Evolutionary conservation across 2,113 vertebrate genomes (phyloP).

Genomic region (Passer montanus): DNA sequence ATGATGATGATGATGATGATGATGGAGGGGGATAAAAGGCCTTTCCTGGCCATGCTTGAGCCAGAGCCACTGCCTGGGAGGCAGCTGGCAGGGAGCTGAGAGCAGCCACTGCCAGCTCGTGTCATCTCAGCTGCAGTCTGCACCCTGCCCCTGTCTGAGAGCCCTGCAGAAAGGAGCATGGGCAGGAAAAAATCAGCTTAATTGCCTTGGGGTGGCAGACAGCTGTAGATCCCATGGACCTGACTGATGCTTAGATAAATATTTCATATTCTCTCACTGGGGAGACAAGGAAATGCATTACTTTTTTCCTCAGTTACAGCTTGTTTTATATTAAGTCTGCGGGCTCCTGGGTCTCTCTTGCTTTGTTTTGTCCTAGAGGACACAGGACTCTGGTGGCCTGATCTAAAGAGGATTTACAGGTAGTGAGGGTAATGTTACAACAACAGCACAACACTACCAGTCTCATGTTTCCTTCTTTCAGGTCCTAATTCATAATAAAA

Average conservation of each 20-base stretch:
- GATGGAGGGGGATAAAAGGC: neutral
- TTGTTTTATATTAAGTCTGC: neutral
- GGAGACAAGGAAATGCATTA: neutral
- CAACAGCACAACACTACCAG: neutral
- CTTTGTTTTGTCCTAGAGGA: neutral
- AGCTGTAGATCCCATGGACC: neutral
- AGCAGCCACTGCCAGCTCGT: neutral
- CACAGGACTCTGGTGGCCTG: neutral
- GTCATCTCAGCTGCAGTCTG: neutral
- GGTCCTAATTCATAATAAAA: neutral
- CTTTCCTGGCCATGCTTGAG: neutral
- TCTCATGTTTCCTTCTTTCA: neutral
- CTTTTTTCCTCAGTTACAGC: neutral
- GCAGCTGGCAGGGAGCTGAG: neutral
- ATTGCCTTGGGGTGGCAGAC: neutral
- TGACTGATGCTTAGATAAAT: neutral
- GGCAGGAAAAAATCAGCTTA: neutral
- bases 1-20: neutral
- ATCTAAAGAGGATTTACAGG: neutral
- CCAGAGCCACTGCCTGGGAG: neutral
- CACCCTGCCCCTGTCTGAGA: neutral
- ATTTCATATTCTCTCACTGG: neutral
- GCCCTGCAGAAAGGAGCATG: neutral
- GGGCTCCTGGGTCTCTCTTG: neutral
- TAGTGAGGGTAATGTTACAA: neutral